These are phyloP conservation scores for Chrysolina americana DNA, from an alignment of 2,888 invertebrate species.

Conservation along the genomic window DNA sequence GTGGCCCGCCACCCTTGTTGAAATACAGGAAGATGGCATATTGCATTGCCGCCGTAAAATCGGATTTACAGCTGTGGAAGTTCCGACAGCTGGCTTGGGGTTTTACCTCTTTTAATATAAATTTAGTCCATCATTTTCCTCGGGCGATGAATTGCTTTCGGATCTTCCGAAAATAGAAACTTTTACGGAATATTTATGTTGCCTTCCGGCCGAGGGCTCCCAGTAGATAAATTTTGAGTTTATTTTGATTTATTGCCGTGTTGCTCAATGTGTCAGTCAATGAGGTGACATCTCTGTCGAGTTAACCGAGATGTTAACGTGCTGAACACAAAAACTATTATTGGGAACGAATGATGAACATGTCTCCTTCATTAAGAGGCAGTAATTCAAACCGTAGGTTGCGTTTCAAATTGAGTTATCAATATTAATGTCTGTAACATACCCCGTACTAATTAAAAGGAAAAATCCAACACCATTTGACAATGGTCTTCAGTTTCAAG, in stretches of 20 bases:
- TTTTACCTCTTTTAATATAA: conserved; percentile 45
- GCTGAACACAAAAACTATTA: neutral
- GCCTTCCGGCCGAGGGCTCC: conserved; percentile 27
- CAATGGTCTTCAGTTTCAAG: no score
- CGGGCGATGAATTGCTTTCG: conserved; percentile 25
- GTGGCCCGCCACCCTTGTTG: conserved; percentile 37
- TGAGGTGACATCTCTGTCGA: conserved; percentile 12
- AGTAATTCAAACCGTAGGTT: neutral
- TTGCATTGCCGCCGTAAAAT: conserved; percentile 18
- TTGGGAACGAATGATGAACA: neutral
- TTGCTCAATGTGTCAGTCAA: conserved; percentile 16
- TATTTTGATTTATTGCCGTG: conserved; percentile 13
- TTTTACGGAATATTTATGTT: conserved; percentile 23
- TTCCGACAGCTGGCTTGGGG: conserved; percentile 37
- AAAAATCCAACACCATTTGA: no score
- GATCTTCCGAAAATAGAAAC: conserved; percentile 25
- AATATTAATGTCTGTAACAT: no score
- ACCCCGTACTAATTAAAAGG: no score
- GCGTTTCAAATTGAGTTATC: neutral
- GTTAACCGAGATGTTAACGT: conserved; percentile 8
- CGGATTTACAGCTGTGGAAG: conserved; percentile 25
- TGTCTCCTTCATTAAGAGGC: no score
- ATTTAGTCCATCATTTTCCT: conserved; percentile 43
- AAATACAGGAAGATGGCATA: conserved; percentile 28
- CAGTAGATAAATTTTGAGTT: conserved; percentile 10